Evolutionary conservation across 2,888 invertebrate species (phyloP), one percentile per base, ranked within the genome.

Genomic region (Drosophila dives): DNA sequence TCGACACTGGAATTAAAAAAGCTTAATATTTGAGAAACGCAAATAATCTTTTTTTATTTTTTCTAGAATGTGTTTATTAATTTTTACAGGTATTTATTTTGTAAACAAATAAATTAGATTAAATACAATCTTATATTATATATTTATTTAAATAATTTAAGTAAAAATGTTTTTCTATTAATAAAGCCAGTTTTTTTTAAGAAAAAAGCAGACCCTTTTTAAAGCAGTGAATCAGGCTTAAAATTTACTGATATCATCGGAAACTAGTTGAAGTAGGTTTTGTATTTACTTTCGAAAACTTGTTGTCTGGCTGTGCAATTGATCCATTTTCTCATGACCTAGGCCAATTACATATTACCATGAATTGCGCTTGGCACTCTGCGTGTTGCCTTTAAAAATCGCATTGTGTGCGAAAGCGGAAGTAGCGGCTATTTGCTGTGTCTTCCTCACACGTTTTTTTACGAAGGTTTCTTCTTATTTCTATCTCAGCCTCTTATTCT

Each of bases 361-460:
- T 15, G 23, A 49, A 68, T 29, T 7, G 17, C 34, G 17, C 20
- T 34, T 49, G 38, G 59, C 60, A 29, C 42, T 29, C 29, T 29
- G 29, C 5, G 36, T 68, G 38, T 60, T 69, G 34, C 59, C 15
- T 17, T 23, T 34, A 3, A 7, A 23, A 12, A 40, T 15, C 29
- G 45, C 49, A 61, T 49, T 61, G 26, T 15, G 29, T 51, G 26
- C 29, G 29, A 50, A 68, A 40, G 38, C 54, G 58, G 40, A 42
- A 54, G 42, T 45, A 36, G 36, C 5, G 64, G 33, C 49, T 34
- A 36, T 15, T 66, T 72, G 56, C 29, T 34, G 55, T 40, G 53
- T 54, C 68, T 45, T 50, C 65, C 69, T 67, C 61, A 68, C 56
- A 75, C 65, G 70, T 83, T 88, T 88, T 86, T 86, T 80, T 81